phyloP scores from a whole-genome alignment of 2,113 vertebrate genomes.

The Bambusicola thoracicus region DNA sequence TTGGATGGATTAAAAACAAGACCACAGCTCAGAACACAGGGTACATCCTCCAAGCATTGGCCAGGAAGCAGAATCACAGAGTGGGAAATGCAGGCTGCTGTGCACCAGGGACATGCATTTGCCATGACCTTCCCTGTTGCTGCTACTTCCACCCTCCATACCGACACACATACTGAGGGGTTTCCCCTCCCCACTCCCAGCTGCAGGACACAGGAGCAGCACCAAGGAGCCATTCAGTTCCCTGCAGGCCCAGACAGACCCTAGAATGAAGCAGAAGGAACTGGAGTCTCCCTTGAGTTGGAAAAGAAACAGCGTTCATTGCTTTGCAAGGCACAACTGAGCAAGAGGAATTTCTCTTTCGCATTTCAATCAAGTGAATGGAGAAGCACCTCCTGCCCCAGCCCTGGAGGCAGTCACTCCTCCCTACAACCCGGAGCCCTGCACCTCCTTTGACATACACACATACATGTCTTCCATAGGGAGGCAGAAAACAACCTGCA shows the following conservation, averaged over 20 bases:
- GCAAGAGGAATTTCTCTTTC: not conserved
- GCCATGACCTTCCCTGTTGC: not conserved
- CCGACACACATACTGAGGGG: not conserved
- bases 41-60: not conserved
- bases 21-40: not conserved
- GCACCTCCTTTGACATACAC: not conserved
- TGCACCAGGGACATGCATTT: not conserved
- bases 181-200: not conserved
- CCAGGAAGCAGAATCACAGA: not conserved
- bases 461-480: not conserved
- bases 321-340: not conserved
- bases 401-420: not conserved
- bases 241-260: not conserved
- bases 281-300: not conserved
- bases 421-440: not conserved
- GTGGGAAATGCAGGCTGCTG: constrained; percentile 4
- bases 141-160: constrained; percentile 8
- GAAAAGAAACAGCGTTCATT: not conserved
- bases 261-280: not conserved
- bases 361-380: not conserved
- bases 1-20: not conserved
- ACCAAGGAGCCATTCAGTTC: not conserved
- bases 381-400: not conserved
- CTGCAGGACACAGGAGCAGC: not conserved
- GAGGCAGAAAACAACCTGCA: accelerated